Conservation (phyloP, 2,888 invertebrate species). For the Pardosa pseudoannulata region DNA sequence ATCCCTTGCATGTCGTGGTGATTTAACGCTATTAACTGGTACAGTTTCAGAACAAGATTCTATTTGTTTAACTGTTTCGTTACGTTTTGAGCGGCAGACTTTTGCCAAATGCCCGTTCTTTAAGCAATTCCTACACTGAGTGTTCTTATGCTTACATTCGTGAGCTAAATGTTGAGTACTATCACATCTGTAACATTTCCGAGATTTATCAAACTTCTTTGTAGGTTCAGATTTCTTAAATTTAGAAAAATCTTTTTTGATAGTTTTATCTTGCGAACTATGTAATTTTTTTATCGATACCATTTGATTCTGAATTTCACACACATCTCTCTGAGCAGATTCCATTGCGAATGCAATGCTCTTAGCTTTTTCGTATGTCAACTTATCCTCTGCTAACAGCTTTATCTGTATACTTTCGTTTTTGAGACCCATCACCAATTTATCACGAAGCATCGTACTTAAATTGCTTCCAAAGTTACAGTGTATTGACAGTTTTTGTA, state of each 20-base stretch:
- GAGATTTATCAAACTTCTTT: conserved; percentile 54
- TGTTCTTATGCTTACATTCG: conserved; percentile 57
- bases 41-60: conserved; percentile 55
- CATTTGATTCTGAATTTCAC: conserved; percentile 53
- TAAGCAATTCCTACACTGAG: conserved; percentile 53
- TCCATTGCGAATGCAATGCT: conserved; percentile 50
- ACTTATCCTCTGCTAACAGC: conserved; percentile 48
- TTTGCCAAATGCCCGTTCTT: conserved; percentile 55
- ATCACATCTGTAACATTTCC: conserved; percentile 56
- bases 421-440: conserved; percentile 46
- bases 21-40: conserved; percentile 55
- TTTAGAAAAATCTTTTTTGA: conserved; percentile 47
- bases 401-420: conserved; percentile 44
- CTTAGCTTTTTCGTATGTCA: conserved; percentile 45
- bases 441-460: conserved; percentile 49
- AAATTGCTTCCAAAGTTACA: conserved; percentile 46
- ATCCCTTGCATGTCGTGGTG: conserved; percentile 54
- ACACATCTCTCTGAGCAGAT: conserved; percentile 48
- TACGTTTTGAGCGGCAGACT: conserved; percentile 52
- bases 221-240: conserved; percentile 55
- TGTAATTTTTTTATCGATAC: conserved; percentile 42
- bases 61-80: conserved; percentile 54
- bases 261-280: conserved; percentile 46
- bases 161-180: conserved; percentile 58
- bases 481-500: conserved; percentile 46